Percentiles rank a stretch among this genome's conserved stretches.
Evolutionary conservation across 2,888 invertebrate genomes (phyloP).

Genomic region (Pachydiplax longipennis): DNA sequence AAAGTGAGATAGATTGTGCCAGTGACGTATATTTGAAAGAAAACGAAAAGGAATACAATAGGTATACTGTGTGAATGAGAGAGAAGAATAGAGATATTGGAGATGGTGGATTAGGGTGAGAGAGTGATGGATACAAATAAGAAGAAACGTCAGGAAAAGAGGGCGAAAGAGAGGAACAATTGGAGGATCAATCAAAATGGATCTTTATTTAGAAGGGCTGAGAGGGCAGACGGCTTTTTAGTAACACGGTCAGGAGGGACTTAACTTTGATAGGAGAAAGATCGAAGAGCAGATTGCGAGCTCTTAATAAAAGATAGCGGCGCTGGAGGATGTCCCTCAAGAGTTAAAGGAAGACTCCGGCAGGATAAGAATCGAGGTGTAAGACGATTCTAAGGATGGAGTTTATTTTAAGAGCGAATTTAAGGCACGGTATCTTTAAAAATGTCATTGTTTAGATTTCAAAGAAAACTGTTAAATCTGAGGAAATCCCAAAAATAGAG

Average conservation of each 20-base stretch:
- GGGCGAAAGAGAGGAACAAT: background rate
- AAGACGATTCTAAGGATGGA: background rate
- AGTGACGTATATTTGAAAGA: background rate
- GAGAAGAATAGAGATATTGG: background rate
- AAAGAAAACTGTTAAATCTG: background rate
- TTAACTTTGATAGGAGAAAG: background rate
- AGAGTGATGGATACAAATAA: background rate
- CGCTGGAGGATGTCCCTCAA: background rate
- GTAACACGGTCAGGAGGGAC: background rate
- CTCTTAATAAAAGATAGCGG: background rate
- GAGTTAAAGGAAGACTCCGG: background rate
- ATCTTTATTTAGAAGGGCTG: background rate
- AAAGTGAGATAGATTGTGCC: too few relatives aligned
- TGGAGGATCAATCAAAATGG: background rate
- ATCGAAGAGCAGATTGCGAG: constrained; percentile 10
- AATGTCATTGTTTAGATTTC: background rate
- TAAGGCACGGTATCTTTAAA: background rate
- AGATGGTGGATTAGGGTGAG: background rate
- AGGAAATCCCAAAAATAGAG: background rate
- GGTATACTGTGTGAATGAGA: background rate
- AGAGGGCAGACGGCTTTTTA: background rate
- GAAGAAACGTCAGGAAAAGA: background rate
- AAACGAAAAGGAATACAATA: background rate
- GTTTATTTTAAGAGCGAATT: background rate
- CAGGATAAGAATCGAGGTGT: background rate